These are phyloP conservation scores for Monopis laevigella DNA, from an alignment of 2,888 invertebrate genomes.

Conservation along the genomic window DNA sequence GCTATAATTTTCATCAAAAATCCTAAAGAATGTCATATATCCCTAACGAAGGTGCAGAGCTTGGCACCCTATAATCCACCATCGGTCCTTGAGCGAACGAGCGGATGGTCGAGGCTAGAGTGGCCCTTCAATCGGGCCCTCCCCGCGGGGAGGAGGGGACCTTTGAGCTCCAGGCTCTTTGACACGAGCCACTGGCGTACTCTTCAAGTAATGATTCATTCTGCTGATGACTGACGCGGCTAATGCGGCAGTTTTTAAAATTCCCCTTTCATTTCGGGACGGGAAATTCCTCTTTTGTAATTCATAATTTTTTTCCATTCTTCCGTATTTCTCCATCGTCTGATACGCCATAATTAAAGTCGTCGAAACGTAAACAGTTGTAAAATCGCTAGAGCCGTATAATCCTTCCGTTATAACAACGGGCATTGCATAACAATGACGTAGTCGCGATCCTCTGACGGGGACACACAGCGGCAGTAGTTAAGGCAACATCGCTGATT, in stretches of 20 bases:
- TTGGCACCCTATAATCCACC: constrained; percentile 65
- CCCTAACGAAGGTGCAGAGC: constrained; percentile 62
- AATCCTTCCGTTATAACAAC: constrained; percentile 3
- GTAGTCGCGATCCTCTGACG: neutral
- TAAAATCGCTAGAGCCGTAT: neutral
- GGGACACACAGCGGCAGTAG: constrained; percentile 1
- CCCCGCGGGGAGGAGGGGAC: constrained; percentile 44
- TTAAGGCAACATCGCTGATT: constrained; percentile 1
- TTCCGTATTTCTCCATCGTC: neutral
- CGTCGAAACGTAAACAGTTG: constrained; percentile 2
- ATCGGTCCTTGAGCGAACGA: constrained; percentile 63
- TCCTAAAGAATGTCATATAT: constrained; percentile 21
- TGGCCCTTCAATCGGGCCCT: constrained; percentile 63
- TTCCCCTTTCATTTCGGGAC: constrained; percentile 26
- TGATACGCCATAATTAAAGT: constrained; percentile 1
- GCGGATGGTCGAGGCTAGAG: constrained; percentile 63
- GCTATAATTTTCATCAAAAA: neutral
- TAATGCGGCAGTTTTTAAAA: constrained; percentile 46
- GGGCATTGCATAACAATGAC: constrained; percentile 3
- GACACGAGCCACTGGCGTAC: constrained; percentile 65
- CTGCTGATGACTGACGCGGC: constrained; percentile 64
- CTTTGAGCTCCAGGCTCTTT: constrained; percentile 63
- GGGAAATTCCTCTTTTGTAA: constrained; percentile 4
- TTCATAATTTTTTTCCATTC: constrained; percentile 6
- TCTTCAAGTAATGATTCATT: constrained; percentile 68